Conservation (phyloP, 2,113 vertebrate genomes). For the Chloropsis hardwickii region DNA sequence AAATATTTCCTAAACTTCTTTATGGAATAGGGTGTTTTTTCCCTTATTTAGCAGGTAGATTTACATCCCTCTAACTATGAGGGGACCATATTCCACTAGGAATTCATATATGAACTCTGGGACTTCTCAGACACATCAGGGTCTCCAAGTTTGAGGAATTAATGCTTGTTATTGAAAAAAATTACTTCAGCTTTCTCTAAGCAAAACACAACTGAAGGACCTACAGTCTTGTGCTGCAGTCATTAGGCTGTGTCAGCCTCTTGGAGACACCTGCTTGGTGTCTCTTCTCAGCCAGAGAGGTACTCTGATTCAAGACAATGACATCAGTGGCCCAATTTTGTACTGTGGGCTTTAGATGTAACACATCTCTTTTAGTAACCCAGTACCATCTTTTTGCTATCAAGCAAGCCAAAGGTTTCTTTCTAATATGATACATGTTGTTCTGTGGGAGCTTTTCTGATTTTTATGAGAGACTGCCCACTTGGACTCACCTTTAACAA, state of each 20-base stretch:
- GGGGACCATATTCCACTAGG: rapidly evolving
- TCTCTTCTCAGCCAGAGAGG: background rate
- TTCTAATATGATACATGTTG: background rate
- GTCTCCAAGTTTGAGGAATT: background rate
- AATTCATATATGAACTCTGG: background rate
- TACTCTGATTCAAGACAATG: background rate
- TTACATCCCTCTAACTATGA: background rate
- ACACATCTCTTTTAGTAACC: background rate
- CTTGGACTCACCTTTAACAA: background rate
- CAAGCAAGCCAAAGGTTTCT: background rate
- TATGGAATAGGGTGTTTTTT: background rate
- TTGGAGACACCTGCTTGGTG: background rate
- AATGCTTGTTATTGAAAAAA: background rate
- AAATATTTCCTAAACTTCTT: background rate
- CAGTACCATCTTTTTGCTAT: background rate
- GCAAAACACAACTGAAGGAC: background rate
- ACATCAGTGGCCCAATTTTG: background rate
- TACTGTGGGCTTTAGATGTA: background rate
- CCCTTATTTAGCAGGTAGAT: background rate
- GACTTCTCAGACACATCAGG: background rate
- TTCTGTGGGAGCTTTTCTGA: background rate
- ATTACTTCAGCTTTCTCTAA: background rate
- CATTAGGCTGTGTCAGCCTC: background rate
- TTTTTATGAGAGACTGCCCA: background rate
- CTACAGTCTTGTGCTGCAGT: background rate